A percentile compares a stretch with the other conserved stretches of the same genome.
Conservation (phyloP, 92 coral and sea anemone species). For the Isaurus tuberculatus region DNA sequence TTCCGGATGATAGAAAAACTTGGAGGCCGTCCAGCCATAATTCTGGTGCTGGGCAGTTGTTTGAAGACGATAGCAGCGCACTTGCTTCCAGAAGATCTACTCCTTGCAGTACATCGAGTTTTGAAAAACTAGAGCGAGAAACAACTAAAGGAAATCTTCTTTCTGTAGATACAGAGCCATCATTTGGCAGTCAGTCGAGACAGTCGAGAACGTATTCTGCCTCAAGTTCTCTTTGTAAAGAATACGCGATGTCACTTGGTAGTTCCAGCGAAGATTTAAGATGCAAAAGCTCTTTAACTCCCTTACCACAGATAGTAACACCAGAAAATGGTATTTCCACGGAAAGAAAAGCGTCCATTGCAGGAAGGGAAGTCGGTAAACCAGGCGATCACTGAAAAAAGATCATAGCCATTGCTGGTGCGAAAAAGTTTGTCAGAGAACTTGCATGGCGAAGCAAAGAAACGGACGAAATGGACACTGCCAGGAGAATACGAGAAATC, state of each 20-base stretch:
- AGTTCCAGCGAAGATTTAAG: not conserved
- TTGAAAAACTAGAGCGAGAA: slow-evolving; percentile 19
- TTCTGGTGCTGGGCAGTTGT: not conserved
- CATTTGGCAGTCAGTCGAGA: not conserved
- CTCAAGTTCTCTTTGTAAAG: not conserved
- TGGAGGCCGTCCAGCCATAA: slow-evolving; percentile 1
- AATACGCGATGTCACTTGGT: not conserved
- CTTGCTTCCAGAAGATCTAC: slow-evolving; percentile 12
- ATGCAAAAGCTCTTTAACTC: not conserved
- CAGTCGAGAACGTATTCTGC: slow-evolving; percentile 10
- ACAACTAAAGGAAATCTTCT: slow-evolving; percentile 26
- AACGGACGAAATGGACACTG: slow-evolving; percentile 2
- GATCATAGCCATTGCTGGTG: not conserved
- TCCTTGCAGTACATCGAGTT: slow-evolving; percentile 7
- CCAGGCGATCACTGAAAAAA: slow-evolving; percentile 1
- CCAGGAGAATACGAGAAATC: slow-evolving; percentile 36
- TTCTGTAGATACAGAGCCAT: not conserved
- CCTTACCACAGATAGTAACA: not conserved
- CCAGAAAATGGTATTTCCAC: not conserved
- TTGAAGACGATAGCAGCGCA: not conserved
- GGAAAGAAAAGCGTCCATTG: not conserved
- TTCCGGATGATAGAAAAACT: not conserved
- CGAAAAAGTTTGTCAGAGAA: slow-evolving; percentile 26
- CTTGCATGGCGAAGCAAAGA: not conserved
- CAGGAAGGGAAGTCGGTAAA: not conserved